Percentiles rank a stretch among this genome's conserved stretches.
phyloP scores from a whole-genome alignment of 1,140 invertebrate genomes.

The Theocolax elegans region DNA sequence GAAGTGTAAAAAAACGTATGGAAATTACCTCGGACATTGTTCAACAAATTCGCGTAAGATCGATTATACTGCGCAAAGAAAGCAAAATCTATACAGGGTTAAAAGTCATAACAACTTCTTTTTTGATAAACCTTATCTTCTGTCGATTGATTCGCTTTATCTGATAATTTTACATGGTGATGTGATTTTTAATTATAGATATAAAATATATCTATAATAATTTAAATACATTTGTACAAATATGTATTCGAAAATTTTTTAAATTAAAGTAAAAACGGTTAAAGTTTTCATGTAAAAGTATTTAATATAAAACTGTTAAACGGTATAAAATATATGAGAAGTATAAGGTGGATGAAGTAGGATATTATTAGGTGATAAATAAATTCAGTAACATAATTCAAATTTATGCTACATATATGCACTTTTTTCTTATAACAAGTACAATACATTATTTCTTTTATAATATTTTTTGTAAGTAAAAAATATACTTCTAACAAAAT shows the following conservation, averaged over 20 bases:
- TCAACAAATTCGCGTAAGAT: background rate
- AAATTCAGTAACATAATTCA: background rate
- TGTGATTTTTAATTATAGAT: too few relatives aligned
- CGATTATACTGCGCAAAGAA: too few relatives aligned
- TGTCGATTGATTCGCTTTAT: background rate
- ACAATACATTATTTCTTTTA: slow-evolving; percentile 16
- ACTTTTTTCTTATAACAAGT: slow-evolving; percentile 28
- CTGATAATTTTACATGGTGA: background rate
- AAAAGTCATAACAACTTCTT: too few relatives aligned
- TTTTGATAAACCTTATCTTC: slow-evolving; percentile 8
- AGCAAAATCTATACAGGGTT: too few relatives aligned
- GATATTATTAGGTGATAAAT: slow-evolving; percentile 3
- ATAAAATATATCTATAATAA: too few relatives aligned
- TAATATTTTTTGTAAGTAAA: slow-evolving; percentile 20
- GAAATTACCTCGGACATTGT: background rate
- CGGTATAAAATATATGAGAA: too few relatives aligned
- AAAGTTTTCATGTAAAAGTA: too few relatives aligned
- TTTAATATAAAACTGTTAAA: too few relatives aligned
- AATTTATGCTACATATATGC: slow-evolving; percentile 16
- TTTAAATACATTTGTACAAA: too few relatives aligned
- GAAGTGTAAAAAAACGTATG: too few relatives aligned
- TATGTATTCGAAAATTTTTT: too few relatives aligned
- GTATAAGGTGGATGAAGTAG: slow-evolving; percentile 6
- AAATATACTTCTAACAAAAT: slow-evolving; percentile 28
- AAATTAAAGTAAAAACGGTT: too few relatives aligned